These are phyloP conservation scores for Loripinus fragilis DNA, from an alignment of 2,888 invertebrate species.

Conservation along the genomic window DNA sequence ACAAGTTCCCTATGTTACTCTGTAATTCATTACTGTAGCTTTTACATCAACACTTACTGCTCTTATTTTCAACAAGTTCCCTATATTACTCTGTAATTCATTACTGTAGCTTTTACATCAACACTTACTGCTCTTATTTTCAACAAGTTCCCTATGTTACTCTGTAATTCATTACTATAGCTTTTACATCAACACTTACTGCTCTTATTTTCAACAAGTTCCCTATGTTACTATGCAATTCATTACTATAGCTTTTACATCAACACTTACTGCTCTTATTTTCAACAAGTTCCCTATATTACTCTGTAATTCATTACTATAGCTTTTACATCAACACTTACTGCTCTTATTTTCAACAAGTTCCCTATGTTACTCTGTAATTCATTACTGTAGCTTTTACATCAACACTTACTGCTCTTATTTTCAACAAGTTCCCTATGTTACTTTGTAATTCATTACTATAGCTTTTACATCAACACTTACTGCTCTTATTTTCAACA, in stretches of 20 bases:
- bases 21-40: too few relatives aligned
- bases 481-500: constrained; percentile 83
- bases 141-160: constrained; percentile 80
- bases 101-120: too few relatives aligned
- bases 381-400: too few relatives aligned
- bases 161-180: too few relatives aligned
- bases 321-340: constrained; percentile 75
- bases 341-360: constrained; percentile 82
- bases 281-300: constrained; percentile 81
- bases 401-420: constrained; percentile 82
- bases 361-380: constrained; percentile 85
- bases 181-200: constrained; percentile 80
- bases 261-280: constrained; percentile 82
- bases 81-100: constrained; percentile 85
- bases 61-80: constrained; percentile 80
- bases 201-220: constrained; percentile 81
- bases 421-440: constrained; percentile 81
- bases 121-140: constrained; percentile 83
- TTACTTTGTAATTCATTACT: too few relatives aligned
- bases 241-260: too few relatives aligned
- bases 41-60: constrained; percentile 80
- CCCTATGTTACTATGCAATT: constrained; percentile 85
- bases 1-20: constrained; percentile 81
- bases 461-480: constrained; percentile 61
- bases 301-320: too few relatives aligned